Base-by-base conservation (phyloP, 2,797 vertebrate genomes). In the Xiphorhynchus erythropygius region DNA sequence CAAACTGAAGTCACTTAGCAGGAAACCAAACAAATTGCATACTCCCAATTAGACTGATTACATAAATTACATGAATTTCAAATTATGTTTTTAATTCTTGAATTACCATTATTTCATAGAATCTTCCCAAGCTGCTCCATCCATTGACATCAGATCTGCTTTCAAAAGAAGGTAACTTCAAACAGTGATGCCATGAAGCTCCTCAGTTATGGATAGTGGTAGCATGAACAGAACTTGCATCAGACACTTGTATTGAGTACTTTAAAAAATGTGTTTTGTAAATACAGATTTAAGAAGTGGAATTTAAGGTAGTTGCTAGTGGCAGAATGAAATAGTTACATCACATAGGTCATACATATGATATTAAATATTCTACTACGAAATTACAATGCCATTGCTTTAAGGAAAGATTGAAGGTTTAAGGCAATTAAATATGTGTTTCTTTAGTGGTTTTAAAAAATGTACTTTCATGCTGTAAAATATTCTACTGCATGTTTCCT, bases 101-200 rank as follows among this genome's bases (percentile, higher is more conserved):
- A 74, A 13, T 93, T 95, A 49, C 84, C 42, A 35, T 82, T 91
- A 63, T 96, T 97, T 89, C 81, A 46, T 76, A 98, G 98, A 98
- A 95, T 95, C 96, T 49, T 97, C 97, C 7, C 97, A 98, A 97
- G 97, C 98, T 87, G 97, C 98, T 94, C 98, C 98, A 94, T 98
- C 92, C 96, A 97, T 99, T 98, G 99, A 99, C 97, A 99, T 99
- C 98, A 98, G 99, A 96, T 99, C 99, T 95, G 99, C 99, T 97
- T 99, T 99, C 98, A 99, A 99, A 98, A 99, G 99, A 98, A 99
- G 99, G 99, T 99, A 99, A 99, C 90, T 87, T 89, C 59, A 46
- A 67, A 59, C 42, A 56, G 47, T 75, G 49, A 63, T 74, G 55
- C 64, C 73, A 19, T 60, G 67, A 57, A 82, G 47, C 28, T 91